Evolutionary conservation across 2,888 invertebrate species (phyloP).

Genomic region (Cerastis rubricosa): DNA sequence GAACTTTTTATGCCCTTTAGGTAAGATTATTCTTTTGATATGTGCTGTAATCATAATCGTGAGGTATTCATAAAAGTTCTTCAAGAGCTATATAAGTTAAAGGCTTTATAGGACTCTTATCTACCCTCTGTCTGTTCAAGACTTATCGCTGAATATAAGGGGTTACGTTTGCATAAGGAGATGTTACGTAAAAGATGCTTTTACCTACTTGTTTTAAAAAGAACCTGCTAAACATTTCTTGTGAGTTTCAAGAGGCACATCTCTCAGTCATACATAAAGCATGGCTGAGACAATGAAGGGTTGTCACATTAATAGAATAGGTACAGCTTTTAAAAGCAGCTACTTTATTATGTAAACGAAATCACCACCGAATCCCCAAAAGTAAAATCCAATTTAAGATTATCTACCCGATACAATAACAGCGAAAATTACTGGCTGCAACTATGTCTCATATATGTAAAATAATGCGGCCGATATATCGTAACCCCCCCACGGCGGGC

Average conservation of each 20-base stretch:
- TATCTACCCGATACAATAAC: constrained; percentile 69
- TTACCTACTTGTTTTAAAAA: constrained; percentile 3
- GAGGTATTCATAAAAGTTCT: constrained; percentile 60
- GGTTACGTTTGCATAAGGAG: constrained; percentile 38
- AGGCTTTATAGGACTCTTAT: constrained; percentile 53
- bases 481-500: constrained; percentile 80
- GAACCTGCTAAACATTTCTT: background rate
- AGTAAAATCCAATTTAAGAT: constrained; percentile 60
- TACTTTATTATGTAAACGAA: constrained; percentile 36
- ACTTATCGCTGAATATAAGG: constrained; percentile 38
- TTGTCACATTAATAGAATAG: background rate
- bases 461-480: constrained; percentile 90
- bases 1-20: constrained; percentile 51
- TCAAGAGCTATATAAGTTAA: constrained; percentile 56
- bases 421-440: constrained; percentile 85
- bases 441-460: constrained; percentile 90
- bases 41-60: constrained; percentile 56
- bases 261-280: background rate
- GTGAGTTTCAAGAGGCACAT: background rate
- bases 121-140: constrained; percentile 44
- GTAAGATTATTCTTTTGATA: constrained; percentile 54
- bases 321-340: constrained; percentile 7
- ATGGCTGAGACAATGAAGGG: background rate
- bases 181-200: background rate
- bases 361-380: constrained; percentile 44